Percentiles rank a stretch among this genome's conserved stretches.
phyloP scores from a whole-genome alignment of 1,140 invertebrate species.

The Microplitis demolitor region DNA sequence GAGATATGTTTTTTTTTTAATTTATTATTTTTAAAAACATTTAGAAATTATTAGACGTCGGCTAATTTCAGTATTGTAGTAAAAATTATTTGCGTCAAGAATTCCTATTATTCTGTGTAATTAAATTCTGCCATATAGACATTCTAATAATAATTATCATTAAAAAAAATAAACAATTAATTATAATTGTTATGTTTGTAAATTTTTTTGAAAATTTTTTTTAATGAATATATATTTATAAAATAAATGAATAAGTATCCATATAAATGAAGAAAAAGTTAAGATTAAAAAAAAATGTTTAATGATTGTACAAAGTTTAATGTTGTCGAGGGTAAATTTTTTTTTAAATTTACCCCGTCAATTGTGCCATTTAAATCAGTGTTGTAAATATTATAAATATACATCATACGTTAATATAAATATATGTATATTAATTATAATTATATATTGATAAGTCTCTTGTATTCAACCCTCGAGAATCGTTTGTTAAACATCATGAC shows the following conservation, averaged over 20 bases:
- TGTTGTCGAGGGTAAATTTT: constrained; percentile 38
- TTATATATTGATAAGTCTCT: too few species aligned
- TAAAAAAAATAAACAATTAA: neutral
- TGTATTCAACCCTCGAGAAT: constrained; percentile 10
- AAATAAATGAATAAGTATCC: constrained; percentile 1
- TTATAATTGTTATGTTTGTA: constrained; percentile 31
- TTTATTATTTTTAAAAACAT: too few species aligned
- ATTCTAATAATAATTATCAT: neutral
- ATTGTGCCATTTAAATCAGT: constrained; percentile 46
- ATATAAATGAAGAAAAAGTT: neutral
- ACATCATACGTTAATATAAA: too few species aligned
- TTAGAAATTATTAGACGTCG: too few species aligned
- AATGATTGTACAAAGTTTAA: constrained; percentile 52
- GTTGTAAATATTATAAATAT: constrained; percentile 36
- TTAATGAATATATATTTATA: constrained; percentile 16
- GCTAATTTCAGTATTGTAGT: too few species aligned
- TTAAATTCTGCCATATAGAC: constrained; percentile 8
- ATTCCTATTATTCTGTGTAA: too few species aligned
- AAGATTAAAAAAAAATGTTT: constrained; percentile 7
- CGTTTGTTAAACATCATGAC: constrained; percentile 21
- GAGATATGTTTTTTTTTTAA: too few species aligned
- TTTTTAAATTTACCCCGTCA: constrained; percentile 37
- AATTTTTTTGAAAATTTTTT: constrained; percentile 27
- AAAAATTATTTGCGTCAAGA: too few species aligned
- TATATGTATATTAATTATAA: neutral